Evolutionary conservation across 2,797 vertebrate genomes (phyloP), one percentile per base, ranked within the genome.

Genomic region (Steatocranus sp.): DNA sequence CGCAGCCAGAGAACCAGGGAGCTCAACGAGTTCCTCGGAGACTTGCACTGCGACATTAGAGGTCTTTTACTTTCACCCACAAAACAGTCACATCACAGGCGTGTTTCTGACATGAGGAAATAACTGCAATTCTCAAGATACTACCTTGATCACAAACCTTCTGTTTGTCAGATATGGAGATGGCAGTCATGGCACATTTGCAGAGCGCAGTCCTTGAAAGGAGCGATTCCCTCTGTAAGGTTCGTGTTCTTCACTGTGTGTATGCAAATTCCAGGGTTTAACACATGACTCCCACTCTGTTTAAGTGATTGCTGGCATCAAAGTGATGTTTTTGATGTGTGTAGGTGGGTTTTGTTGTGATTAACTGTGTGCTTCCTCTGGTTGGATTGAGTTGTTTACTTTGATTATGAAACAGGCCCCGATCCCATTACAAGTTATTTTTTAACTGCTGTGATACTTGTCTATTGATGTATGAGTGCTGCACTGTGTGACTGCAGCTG

Each of bases 21-120:
- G 89, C 93, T 99, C 41, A 98, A 99, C n/a, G 89, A 93, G 43
- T 91, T 99, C 56, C 93, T 99, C 12, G 98, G 98, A 82, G 99
- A 99, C 93, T 91, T 99, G 83, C 97, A 98, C 92, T 97, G 97
- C 85, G 98, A 99, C 89, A 98, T 99, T 83, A 95, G 96, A 95
- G 98, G 98, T 97, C 4, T 75, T 86, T 74, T 50, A 25, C 18
- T 25, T 75, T 75, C 46, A 46, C 27, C 32, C 4, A 56, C 12
- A 32, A 68, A 78, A 70, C 84, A 30, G 25, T 78, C 11, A 50
- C 10, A 43, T 50, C 17, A 61, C 20, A 75, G 1, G 32, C 51
- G 11, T 66, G 8, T 7, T 48, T 8, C 11, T 78, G 32, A 10
- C 3, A 6, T 36, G 58, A 27, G 36, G 1, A 30, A 46, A 51